phyloP scores from a whole-genome alignment of 2,888 invertebrate genomes.

The Habroteleia sp. region DNA sequence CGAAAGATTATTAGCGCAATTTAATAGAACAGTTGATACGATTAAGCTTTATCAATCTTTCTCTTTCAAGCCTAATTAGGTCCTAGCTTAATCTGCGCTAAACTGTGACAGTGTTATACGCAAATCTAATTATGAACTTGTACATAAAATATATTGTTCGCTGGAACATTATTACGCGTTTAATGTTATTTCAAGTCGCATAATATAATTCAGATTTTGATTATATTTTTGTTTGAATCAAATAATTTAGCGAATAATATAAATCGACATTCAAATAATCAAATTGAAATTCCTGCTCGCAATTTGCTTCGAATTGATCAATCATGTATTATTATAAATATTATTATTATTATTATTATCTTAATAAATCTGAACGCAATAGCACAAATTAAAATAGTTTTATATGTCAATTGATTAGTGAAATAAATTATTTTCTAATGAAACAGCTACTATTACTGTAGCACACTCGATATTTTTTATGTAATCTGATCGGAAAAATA shows the following conservation, averaged over 20 bases:
- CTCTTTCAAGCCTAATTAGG: constrained; percentile 42
- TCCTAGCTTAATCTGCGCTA: constrained; percentile 23
- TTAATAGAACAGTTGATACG: constrained; percentile 19
- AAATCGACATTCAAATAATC: too few relatives aligned
- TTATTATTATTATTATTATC: too few relatives aligned
- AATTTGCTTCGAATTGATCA: too few relatives aligned
- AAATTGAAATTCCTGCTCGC: too few relatives aligned
- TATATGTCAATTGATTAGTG: too few relatives aligned
- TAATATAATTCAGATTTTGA: constrained; percentile 27
- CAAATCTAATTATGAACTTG: constrained; percentile 45
- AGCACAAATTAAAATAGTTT: too few relatives aligned
- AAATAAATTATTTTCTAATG: too few relatives aligned
- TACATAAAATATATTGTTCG: constrained; percentile 47
- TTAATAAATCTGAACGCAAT: too few relatives aligned
- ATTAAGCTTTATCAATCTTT: constrained; percentile 24
- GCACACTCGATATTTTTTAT: too few relatives aligned
- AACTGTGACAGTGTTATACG: constrained; percentile 32
- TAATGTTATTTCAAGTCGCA: constrained; percentile 24
- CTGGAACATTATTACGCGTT: constrained; percentile 19
- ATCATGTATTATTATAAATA: too few relatives aligned
- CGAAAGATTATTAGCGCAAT: constrained; percentile 15
- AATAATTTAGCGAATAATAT: constrained; percentile 5
- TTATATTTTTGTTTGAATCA: constrained; percentile 7
- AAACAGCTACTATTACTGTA: too few relatives aligned
- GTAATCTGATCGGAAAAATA: constrained; percentile 34